Base-by-base conservation (phyloP, 2,797 vertebrate species). In the Gallirallus australis region DNA sequence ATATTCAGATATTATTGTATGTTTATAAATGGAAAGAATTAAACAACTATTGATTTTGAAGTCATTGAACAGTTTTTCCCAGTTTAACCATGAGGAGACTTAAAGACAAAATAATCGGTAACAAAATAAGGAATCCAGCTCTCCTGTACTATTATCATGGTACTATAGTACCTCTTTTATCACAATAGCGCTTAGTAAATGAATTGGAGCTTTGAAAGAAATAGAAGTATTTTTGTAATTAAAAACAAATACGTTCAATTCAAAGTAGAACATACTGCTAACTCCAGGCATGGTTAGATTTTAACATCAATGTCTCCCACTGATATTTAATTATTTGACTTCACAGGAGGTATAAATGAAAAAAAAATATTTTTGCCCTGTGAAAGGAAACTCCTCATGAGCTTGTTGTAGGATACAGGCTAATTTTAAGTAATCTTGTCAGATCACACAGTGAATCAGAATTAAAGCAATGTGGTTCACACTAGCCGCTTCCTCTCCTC, bases 291-390 rank as follows among this genome's bases (percentile, higher is more conserved):
- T 12, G 2, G 15, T 48, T 15, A 63, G 18, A 73, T 89, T 61
- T 54, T 45, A 61, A 0, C 13, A 63, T 59, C 3, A 7, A 66
- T 9, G 2, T 14, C 2, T 3, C 4, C 3, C 4, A 77, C 0
- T 73, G 8, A 40, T 59, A 77, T 39, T 40, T 63, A 75, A 77
- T 78, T 54, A 47, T 66, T 48, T 70, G 48, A 52, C 2, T 66
- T 77, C 11, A 15, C 9, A 31, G 9, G n/a, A 66, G 6, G 3
- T 64, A 45, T 42, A n/a, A 71, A 25, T 68, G 5, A 15, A 86
- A 60, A 64, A 16, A 3, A 0, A 16, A 3, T 0, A 56, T 82
- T 53, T 56, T 84, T 53, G 52, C 9, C 4, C 11, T 18, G 6
- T 48, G 11, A 39, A 79, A 69, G 12, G 6, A 76, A 71, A 54